Percentiles rank a stretch among this genome's conserved stretches.
Evolutionary conservation across 2,797 vertebrate species (phyloP).

Genomic region (Dipus sagitta): DNA sequence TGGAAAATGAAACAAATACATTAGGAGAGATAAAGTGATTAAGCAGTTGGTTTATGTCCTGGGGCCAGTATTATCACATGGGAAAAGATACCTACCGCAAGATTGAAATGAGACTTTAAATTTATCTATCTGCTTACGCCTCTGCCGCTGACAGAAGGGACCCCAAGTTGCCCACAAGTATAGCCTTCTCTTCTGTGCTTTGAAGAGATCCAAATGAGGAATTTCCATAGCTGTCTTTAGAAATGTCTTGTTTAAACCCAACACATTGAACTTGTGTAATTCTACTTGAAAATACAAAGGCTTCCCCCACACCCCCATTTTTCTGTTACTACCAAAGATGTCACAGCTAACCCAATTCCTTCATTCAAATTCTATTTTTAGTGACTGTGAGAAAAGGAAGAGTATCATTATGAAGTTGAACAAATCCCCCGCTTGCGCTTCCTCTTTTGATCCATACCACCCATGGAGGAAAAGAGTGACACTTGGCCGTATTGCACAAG

Average conservation of each 20-base stretch:
- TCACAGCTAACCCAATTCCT: slow-evolving; percentile 89
- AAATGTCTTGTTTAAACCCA: slow-evolving; percentile 32
- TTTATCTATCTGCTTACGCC: slow-evolving; percentile 11
- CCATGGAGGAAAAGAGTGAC: slow-evolving; percentile 74
- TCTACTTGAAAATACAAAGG: neutral
- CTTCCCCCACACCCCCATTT: neutral
- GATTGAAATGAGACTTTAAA: slow-evolving; percentile 20
- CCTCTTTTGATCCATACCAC: slow-evolving; percentile 80
- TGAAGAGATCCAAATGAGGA: slow-evolving; percentile 28
- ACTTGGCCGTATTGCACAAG: slow-evolving; percentile 77
- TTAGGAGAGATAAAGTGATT: slow-evolving; percentile 2
- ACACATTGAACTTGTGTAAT: neutral
- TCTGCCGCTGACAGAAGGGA: neutral
- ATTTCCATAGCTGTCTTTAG: slow-evolving; percentile 58
- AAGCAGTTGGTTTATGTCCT: neutral
- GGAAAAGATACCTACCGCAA: slow-evolving; percentile 17
- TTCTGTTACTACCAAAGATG: slow-evolving; percentile 83
- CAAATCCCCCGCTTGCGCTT: slow-evolving; percentile 74
- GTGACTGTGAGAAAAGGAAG: slow-evolving; percentile 87
- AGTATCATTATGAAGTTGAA: slow-evolving; percentile 79
- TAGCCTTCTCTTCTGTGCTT: neutral
- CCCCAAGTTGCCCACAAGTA: slow-evolving; percentile 26
- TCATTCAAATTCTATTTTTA: slow-evolving; percentile 89
- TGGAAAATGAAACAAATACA: slow-evolving; percentile 54
- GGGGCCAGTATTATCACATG: neutral